These are phyloP conservation scores for Ornithorhynchus anatinus DNA, from an alignment of 2,113 vertebrate species.

Conservation along the genomic window DNA sequence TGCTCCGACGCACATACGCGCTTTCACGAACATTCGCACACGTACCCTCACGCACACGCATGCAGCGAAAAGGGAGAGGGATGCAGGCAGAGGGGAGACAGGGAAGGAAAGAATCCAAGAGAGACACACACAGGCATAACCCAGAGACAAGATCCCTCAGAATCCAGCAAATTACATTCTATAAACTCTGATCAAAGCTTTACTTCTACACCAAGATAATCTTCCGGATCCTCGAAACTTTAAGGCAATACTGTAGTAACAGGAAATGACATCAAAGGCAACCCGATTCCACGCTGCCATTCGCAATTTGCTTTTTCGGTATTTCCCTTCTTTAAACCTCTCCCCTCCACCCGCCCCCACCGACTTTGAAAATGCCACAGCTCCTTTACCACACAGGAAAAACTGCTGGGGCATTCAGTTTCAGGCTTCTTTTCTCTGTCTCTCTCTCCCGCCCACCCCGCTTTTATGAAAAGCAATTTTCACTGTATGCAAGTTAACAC, in stretches of 20 bases:
- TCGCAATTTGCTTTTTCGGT: neutral
- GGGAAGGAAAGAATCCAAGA: too few relatives aligned
- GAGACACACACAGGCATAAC: conserved; percentile 36
- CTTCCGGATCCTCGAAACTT: conserved; percentile 8
- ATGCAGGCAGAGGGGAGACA: too few relatives aligned
- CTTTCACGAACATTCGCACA: conserved; percentile 41
- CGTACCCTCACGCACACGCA: neutral
- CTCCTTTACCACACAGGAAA: conserved; percentile 32
- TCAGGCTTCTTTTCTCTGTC: conserved; percentile 37
- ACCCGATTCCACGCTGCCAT: neutral
- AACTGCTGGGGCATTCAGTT: conserved; percentile 29
- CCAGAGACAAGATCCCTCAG: conserved; percentile 31
- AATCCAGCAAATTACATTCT: conserved; percentile 3
- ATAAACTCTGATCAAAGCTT: neutral
- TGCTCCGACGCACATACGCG: conserved; percentile 11
- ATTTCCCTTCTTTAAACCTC: neutral
- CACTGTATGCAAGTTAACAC: conserved; percentile 66
- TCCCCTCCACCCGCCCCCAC: neutral
- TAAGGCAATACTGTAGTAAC: conserved; percentile 36
- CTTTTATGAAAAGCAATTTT: conserved; percentile 68
- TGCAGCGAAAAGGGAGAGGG: too few relatives aligned
- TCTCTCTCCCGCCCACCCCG: neutral
- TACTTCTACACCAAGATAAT: neutral
- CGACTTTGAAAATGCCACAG: conserved; percentile 25
- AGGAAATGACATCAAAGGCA: conserved; percentile 57